Percentiles rank a stretch among this genome's conserved stretches.
Evolutionary conservation across 2,797 vertebrate species (phyloP).

Genomic region (Bovichtus diacanthus): DNA sequence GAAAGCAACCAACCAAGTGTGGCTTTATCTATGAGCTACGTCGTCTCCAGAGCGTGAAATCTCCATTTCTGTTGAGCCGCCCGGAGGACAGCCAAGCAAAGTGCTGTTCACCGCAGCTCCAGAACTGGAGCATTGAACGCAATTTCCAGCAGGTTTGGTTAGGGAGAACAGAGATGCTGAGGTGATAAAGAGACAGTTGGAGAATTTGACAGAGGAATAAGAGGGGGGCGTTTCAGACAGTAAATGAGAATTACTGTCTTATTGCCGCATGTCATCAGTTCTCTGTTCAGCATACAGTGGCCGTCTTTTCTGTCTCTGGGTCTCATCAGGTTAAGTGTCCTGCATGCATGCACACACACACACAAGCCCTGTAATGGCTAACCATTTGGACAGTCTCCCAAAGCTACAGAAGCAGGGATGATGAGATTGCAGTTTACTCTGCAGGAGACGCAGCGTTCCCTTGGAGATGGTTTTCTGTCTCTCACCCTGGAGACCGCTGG

Average conservation of each 20-base stretch:
- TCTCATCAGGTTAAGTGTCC: constrained; percentile 63
- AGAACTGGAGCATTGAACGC: constrained; percentile 85
- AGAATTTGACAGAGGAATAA: constrained; percentile 47
- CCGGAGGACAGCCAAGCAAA: constrained; percentile 58
- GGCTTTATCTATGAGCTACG: constrained; percentile 66
- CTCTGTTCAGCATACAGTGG: constrained; percentile 31
- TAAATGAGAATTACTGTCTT: constrained; percentile 51
- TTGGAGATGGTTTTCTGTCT: constrained; percentile 33
- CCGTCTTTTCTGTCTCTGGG: constrained; percentile 30
- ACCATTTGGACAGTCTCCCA: constrained; percentile 58
- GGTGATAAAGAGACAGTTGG: constrained; percentile 56
- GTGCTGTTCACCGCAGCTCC: constrained; percentile 53
- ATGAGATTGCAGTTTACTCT: constrained; percentile 55
- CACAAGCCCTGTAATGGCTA: constrained; percentile 34
- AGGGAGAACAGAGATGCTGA: constrained; percentile 34
- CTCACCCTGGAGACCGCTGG: constrained; percentile 40
- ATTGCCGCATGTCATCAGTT: constrained; percentile 46
- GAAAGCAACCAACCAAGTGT: constrained; percentile 57
- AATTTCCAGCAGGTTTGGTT: constrained; percentile 77
- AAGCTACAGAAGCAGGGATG: constrained; percentile 38
- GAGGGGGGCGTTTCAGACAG: constrained; percentile 55
- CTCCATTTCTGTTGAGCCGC: constrained; percentile 71
- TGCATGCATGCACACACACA: constrained; percentile 36
- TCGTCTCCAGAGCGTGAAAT: constrained; percentile 75
- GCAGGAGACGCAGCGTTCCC: constrained; percentile 37